Evolutionary conservation across 2,888 invertebrate genomes (phyloP).

Genomic region (Spodoptera littoralis): DNA sequence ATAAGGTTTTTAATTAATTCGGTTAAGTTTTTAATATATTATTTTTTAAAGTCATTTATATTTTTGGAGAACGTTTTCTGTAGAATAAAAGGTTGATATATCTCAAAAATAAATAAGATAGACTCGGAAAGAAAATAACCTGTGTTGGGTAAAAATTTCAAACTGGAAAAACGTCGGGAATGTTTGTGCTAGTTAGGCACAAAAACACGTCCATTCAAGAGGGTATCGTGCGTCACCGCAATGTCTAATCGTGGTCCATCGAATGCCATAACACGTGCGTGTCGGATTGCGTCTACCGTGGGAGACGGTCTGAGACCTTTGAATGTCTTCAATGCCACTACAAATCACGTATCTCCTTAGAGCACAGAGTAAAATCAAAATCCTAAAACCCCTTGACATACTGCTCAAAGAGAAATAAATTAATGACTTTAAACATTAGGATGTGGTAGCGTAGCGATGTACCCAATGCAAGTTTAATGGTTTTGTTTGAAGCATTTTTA

Average conservation of each 20-base stretch:
- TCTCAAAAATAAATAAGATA: too few species aligned
- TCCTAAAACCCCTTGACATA: background rate
- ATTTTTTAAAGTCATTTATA: too few species aligned
- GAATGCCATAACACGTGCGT: slow-evolving; percentile 86
- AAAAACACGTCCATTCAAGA: slow-evolving; percentile 85
- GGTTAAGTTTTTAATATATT: too few species aligned
- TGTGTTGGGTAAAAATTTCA: background rate
- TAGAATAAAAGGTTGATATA: too few species aligned
- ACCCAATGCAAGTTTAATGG: background rate
- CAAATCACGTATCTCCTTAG: slow-evolving; percentile 33
- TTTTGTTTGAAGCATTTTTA: slow-evolving; percentile 33
- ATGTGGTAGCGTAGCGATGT: slow-evolving; percentile 28
- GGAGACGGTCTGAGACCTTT: slow-evolving; percentile 74
- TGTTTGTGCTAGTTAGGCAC: slow-evolving; percentile 74
- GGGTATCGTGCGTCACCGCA: slow-evolving; percentile 76
- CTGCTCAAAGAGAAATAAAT: slow-evolving; percentile 5
- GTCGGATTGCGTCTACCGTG: slow-evolving; percentile 86
- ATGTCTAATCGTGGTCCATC: slow-evolving; percentile 80
- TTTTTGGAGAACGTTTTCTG: too few species aligned
- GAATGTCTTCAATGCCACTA: slow-evolving; percentile 57
- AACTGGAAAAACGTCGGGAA: slow-evolving; percentile 20
- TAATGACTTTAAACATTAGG: slow-evolving; percentile 16
- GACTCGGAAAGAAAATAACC: background rate
- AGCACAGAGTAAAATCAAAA: slow-evolving; percentile 29
- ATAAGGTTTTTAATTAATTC: too few species aligned